phyloP scores from a whole-genome alignment of 2,113 vertebrate genomes.

The Chaenogobius annularis region DNA sequence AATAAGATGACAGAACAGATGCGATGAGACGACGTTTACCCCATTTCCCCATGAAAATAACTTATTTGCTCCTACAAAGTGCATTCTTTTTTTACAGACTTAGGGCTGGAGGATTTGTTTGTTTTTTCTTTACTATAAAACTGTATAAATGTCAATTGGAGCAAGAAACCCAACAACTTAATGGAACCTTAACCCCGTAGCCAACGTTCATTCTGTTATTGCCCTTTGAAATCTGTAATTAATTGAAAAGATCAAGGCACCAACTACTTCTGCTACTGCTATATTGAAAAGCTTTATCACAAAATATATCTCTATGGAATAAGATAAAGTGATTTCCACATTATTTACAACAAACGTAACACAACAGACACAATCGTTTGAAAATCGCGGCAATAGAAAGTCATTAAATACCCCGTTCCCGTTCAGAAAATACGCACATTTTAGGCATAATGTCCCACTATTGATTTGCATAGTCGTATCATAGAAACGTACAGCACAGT shows the following conservation, averaged over 20 bases:
- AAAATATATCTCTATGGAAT: constrained; percentile 32
- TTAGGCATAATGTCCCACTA: constrained; percentile 29
- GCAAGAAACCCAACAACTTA: background rate
- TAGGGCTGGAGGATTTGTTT: background rate
- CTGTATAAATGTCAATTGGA: background rate
- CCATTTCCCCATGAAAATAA: background rate
- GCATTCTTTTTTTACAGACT: background rate
- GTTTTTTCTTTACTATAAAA: background rate
- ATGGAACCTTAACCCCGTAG: background rate
- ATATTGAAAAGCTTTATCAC: constrained; percentile 27
- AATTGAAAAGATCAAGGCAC: constrained; percentile 35
- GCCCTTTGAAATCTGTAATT: background rate
- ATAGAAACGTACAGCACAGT: constrained; percentile 42
- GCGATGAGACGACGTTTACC: background rate
- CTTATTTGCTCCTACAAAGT: background rate
- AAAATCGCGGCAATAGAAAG: constrained; percentile 51
- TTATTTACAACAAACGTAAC: background rate
- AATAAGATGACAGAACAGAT: background rate
- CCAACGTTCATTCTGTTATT: too few species aligned
- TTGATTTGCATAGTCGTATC: constrained; percentile 65
- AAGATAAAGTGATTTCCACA: constrained; percentile 11
- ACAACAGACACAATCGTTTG: constrained; percentile 3
- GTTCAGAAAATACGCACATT: constrained; percentile 42
- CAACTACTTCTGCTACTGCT: constrained; percentile 7
- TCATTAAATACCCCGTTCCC: constrained; percentile 69